Evolutionary conservation across 1,140 invertebrate species (phyloP), one percentile per base, ranked within the genome.

Genomic region (Mamestra configurata): DNA sequence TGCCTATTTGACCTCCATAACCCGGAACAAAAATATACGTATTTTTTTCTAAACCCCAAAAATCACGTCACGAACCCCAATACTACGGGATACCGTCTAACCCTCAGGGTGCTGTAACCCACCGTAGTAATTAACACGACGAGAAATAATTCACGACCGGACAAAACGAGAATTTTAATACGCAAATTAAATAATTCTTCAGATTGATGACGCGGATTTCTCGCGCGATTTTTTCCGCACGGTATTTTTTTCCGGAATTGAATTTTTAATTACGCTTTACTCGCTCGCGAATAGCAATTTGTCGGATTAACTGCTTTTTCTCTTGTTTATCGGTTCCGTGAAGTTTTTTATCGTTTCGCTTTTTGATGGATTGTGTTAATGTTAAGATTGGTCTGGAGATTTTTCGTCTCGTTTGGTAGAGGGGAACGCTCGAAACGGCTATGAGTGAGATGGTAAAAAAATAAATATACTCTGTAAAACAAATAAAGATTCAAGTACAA

Each of bases 251-350:
- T 40, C 27, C 79, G 80, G 86, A 88, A 91, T 92, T 90, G 91
- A 89, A 88, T 93, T 94, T 93, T 93, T 95, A 94, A 95, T 95
- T 95, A 91, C 91, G 88, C 92, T 94, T 95, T 93, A 94, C 93
- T 92, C 89, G 84, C 89, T 87, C 87, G 90, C 92, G 93, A 92
- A 90, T 94, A 89, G 90, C 92, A 92, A 95, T 95, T 92, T 91
- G 80, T 87, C 80, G 85, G 86, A 94, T 94, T 94, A 94, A 93
- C 91, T 93, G 89, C 90, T 85, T 89, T 93, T 92, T 87, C 86
- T 85, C 84, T 76, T 77, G 57, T 81, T 85, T 84, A 86, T 86
- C 72, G 79, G 64, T 72, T 77, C 66, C 53, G 57, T 43, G 40
- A 51, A 82, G 37, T 88, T 84, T 85, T 81, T 83, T 79, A 79